Base-by-base conservation (phyloP, 2,797 vertebrate genomes). In the Setipinna tenuifilis region DNA sequence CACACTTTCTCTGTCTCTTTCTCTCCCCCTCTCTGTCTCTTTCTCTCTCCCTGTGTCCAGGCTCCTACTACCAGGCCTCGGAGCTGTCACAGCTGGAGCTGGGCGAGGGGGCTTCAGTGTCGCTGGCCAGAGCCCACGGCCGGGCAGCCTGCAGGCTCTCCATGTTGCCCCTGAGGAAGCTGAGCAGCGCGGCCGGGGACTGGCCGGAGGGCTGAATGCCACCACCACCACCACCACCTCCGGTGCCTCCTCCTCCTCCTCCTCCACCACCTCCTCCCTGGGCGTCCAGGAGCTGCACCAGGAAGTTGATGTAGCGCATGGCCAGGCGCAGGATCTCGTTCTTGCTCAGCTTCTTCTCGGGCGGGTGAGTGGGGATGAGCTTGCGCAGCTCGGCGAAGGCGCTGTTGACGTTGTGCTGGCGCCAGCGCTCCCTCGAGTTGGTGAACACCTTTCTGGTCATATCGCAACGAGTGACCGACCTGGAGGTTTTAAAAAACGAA, bases 311-410 rank as follows among this genome's bases (percentile, higher is more conserved):
- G 86, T 99, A 99, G 91, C 96, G 97, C 98, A 99, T 99, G 85
- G 98, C 98, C 92, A 99, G 92, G 0, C 98, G 96, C 65, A 99
- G 96, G 0, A 99, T 99, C 94, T 99, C 98, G 0, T 99, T 99
- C 93, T 99, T 99, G 96, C 98, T 99, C 90, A 99, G 95, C 88
- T 99, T 99, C 93, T 98, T 99, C 93, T 99, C 98, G 0, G 98
- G 98, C 0, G 98, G 98, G 81, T 99, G 98, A 0, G 98, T 99
- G 75, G 98, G 98, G 87, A 99, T 98, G 84, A 99, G 97, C 91
- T 98, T 98, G 86, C 98, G 95, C 86, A 99, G 95, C 91, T 97
- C 98, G 1, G 98, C 96, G 23, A 99, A 99, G 88, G 98, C 98
- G 0, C 95, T 97, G 94, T 99, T 99, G 86, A 99, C 98, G 2